Evolutionary conservation across 2,113 vertebrate genomes (phyloP), one percentile per base, ranked within the genome.

Genomic region (Actinemys pallida): DNA sequence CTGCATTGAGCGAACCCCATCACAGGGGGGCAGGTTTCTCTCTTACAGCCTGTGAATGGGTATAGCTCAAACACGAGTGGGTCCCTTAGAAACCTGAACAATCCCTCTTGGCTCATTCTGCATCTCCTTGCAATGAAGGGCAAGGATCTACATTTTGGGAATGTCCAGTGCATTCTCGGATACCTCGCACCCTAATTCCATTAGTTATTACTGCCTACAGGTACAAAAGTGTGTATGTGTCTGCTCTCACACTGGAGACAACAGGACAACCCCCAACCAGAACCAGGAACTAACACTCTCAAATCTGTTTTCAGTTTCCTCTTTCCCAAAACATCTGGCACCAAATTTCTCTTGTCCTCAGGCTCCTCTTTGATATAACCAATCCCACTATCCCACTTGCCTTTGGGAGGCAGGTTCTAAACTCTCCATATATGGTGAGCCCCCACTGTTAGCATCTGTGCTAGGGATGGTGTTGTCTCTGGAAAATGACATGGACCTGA

Each of bases 321-420:
- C 87, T 25, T 25, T 57, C 83, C 72, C 92, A 86, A 53, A 81
- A 45, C 16, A 11, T 69, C 72, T 82, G 50, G 84, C 82, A 92
- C 59, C 24, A 27, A 86, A 59, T 78, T 29, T 49, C 79, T 79
- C 42, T 3, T 0, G 0, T 57, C 31, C 12, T 45, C n/a, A 76
- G 57, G 27, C 14, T 20, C 54, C 56, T 57, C 25, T 57, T 57
- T 25, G 56, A 47, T 50, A 90, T 35, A 81, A 78, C 42, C 72
- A 57, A 53, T 1, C 5, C 50, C 19, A 1, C 5, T 22, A 2
- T 79, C 84, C 11, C 54, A 81, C 94, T 91, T 92, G 39, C 95
- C 88, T 92, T 79, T 35, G 16, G 35, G 80, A 62, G 19, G 13
- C 4, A 69, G 24, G 20, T 29, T 92, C 94, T 75, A 89, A 90